Evolutionary conservation across 1,140 invertebrate species (phyloP), one percentile per base, ranked within the genome.

Genomic region (Neodiprion pinetum): DNA sequence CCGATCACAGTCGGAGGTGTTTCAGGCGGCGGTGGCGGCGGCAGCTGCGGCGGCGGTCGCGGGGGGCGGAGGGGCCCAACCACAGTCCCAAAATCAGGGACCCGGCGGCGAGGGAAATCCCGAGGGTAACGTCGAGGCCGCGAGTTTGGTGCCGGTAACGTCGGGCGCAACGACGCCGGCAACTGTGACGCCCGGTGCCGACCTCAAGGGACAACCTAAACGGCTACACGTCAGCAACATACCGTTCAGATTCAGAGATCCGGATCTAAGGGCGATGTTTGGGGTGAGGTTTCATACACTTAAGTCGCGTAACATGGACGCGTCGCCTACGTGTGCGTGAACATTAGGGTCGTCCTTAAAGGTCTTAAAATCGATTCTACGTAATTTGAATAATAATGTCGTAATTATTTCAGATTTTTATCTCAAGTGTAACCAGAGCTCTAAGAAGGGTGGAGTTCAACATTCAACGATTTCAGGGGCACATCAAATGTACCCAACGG

Each of bases 181-280:
- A 1, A 88, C 88, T 71, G 88, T 79, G 53, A 86, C 85, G 79
- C 86, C 88, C 74, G 83, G 82, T 48, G 81, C 80, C 67, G 87
- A 89, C 79, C 81, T 88, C 78, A 92, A 92, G 84, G 91, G 89
- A 80, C 95, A 95, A 86, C 95, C 95, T 65, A 97, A 97, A 88
- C 92, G 95, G 82, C 92, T 96, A 76, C 96, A 97, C 85, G 97
- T 99, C 82, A 99, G 97, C 85, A 99, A 99, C 91, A 99, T 99
- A 92, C 98, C 98, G 78, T 99, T 99, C 91, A 92, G 97, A 85
- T 99, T 99, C 90, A 93, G 98, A 90, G 98, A 99, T 91, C 97
- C 97, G 72, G 98, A 99, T 90, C 92, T 99, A 74, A 93, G 97
- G 88, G 94, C 96, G 80, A 97, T 99, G 94, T 98, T 99, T 91